These are phyloP conservation scores for Etheostoma spectabile DNA, from an alignment of 2,113 vertebrate species.

Conservation along the genomic window DNA sequence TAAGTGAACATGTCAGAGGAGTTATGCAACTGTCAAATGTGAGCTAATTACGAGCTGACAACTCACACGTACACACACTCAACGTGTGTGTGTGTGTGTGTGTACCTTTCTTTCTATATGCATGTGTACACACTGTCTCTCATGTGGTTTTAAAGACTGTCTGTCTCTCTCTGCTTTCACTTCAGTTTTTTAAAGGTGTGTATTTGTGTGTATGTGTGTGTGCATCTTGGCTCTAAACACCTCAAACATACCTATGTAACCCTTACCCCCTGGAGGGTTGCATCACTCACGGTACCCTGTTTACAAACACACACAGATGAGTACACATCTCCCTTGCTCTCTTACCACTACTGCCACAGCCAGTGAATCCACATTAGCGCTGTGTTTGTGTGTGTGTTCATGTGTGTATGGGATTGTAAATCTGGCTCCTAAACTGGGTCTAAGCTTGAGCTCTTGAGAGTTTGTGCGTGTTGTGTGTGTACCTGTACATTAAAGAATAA, in stretches of 20 bases:
- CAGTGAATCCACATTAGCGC: neutral
- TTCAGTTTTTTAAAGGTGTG: constrained; percentile 4
- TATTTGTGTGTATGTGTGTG: constrained; percentile 9
- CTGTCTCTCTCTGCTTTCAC: neutral
- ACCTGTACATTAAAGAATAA: neutral
- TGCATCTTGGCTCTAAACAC: neutral
- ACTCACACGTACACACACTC: neutral
- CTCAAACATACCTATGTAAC: constrained; percentile 19
- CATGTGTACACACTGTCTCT: neutral
- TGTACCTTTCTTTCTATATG: neutral
- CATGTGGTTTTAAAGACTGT: neutral
- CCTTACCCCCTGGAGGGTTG: constrained; percentile 19
- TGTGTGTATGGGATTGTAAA: neutral
- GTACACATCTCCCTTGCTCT: neutral
- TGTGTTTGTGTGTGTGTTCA: neutral
- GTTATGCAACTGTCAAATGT: constrained; percentile 34
- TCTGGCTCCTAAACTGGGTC: neutral
- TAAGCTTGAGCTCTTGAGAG: constrained; percentile 15
- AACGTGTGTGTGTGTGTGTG: too few species aligned
- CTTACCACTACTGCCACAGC: neutral
- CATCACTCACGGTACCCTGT: constrained; percentile 20
- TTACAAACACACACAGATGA: constrained; percentile 15
- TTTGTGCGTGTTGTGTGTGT: constrained; percentile 29
- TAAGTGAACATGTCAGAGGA: constrained; percentile 4
- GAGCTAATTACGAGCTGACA: constrained; percentile 21